Evolutionary conservation across 1,140 invertebrate genomes (phyloP), one percentile per base, ranked within the genome.

Genomic region (Drosophila simulans): DNA sequence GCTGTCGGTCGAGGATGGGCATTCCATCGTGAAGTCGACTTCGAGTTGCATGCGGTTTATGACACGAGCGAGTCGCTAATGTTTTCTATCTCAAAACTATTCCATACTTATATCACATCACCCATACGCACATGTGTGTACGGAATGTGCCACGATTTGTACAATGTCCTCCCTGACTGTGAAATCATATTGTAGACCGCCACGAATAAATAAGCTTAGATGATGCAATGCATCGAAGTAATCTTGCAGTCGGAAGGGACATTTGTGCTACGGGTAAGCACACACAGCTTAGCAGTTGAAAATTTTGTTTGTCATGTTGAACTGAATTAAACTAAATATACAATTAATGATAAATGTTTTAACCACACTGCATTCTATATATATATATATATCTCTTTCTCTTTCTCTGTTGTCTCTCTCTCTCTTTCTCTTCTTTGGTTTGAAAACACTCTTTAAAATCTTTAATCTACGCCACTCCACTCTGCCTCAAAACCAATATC

Each of bases 281-380:
- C 65, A 70, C 54, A 35, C 45, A 46, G 51, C 62, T 22, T 40
- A 45, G 60, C 43, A 40, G 42, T 84, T 49, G 20, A 40, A 40
- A 48, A 31, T 48, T 54, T 39, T 59, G 55, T 42, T 63, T 46
- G 45, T 60, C 39, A 40, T 64, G 60, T 60, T 42, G 40, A 55
- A 37, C 20, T 54, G 59, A 46, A 55, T 46, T 52, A 58, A 85
- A 54, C 63, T 70, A 45, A 57, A 59, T 68, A 57, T 63, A 63
- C 56, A 69, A 66, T 73, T 62, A 78, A 80, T 54, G 77, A 70
- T 89, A 80, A 80, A 89, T 88, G 84, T 83, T 80, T 89, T 89
- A 88, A 84, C 83, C 72, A 89, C 83, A 88, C 84, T 88, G 84
- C 80, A 89, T 88, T 88, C 80, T 88, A 73, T 88, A 77, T 88